These are phyloP conservation scores for Drosophila orena DNA, from an alignment of 1,140 invertebrate species.

Conservation along the genomic window DNA sequence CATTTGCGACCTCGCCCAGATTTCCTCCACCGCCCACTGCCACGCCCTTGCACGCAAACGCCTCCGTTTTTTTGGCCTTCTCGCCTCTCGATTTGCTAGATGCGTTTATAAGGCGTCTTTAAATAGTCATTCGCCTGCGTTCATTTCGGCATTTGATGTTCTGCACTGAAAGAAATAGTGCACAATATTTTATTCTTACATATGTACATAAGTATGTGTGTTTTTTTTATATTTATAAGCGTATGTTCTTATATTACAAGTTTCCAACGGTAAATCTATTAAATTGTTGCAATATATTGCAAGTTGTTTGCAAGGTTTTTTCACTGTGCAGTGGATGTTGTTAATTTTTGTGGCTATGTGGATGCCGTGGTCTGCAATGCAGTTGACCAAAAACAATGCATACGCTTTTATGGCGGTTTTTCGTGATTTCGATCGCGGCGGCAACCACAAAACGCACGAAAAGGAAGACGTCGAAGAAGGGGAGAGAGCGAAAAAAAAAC, in stretches of 20 bases:
- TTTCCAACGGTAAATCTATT: no score
- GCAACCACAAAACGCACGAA: constrained; percentile 13
- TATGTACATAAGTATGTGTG: no score
- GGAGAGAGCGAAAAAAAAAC: neutral
- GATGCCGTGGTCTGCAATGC: constrained; percentile 59
- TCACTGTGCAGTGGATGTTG: constrained; percentile 21
- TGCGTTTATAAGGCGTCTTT: constrained; percentile 44
- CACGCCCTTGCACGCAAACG: constrained; percentile 26
- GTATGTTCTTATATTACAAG: no score
- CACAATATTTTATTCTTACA: no score
- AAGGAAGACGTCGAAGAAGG: neutral
- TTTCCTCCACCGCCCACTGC: constrained; percentile 11
- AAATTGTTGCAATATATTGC: neutral
- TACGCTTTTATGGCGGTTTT: constrained; percentile 56
- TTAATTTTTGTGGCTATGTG: constrained; percentile 1
- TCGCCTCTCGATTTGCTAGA: constrained; percentile 4
- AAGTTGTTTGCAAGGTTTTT: no score
- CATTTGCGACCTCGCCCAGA: constrained; percentile 17
- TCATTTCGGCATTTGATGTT: constrained; percentile 21
- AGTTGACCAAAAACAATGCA: constrained; percentile 77
- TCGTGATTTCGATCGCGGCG: constrained; percentile 66
- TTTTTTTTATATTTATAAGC: no score
- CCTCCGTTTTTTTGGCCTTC: constrained; percentile 39
- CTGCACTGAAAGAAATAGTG: neutral
- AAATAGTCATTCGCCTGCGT: constrained; percentile 42